phyloP scores from a whole-genome alignment of 2,888 invertebrate species.

The Platycheirus albimanus region DNA sequence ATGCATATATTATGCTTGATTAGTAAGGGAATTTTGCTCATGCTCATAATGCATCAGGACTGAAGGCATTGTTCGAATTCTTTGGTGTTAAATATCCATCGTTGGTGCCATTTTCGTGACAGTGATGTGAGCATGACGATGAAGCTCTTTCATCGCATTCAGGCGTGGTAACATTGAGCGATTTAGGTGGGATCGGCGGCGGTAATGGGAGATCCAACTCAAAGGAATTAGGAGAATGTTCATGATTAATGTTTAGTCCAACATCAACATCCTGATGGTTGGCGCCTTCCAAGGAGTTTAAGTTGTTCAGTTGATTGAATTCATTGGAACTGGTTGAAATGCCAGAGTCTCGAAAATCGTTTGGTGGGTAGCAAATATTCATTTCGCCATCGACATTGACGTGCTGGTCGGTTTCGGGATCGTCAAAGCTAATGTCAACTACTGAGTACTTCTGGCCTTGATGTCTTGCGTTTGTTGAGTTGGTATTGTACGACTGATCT shows the following conservation, averaged over 20 bases:
- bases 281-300: slow-evolving; percentile 78
- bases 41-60: slow-evolving; percentile 52
- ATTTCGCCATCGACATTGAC: slow-evolving; percentile 77
- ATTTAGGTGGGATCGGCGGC: slow-evolving; percentile 82
- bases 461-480: slow-evolving; percentile 43
- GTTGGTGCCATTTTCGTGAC: slow-evolving; percentile 76
- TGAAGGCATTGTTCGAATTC: slow-evolving; percentile 75
- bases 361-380: slow-evolving; percentile 79
- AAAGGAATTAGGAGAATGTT: slow-evolving; percentile 79
- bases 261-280: slow-evolving; percentile 78
- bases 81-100: slow-evolving; percentile 80
- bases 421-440: slow-evolving; percentile 84
- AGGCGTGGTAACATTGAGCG: slow-evolving; percentile 76
- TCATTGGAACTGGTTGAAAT: slow-evolving; percentile 82
- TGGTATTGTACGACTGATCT: slow-evolving; percentile 77
- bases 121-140: slow-evolving; percentile 76
- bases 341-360: slow-evolving; percentile 82
- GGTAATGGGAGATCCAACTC: slow-evolving; percentile 81
- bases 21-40: slow-evolving; percentile 32
- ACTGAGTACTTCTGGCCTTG: slow-evolving; percentile 82
- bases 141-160: slow-evolving; percentile 61
- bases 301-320: slow-evolving; percentile 80
- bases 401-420: slow-evolving; percentile 81
- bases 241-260: slow-evolving; percentile 79
- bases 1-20: slow-evolving; percentile 28